phyloP scores from a whole-genome alignment of 2,888 invertebrate species.

The Apotomis turbidana region DNA sequence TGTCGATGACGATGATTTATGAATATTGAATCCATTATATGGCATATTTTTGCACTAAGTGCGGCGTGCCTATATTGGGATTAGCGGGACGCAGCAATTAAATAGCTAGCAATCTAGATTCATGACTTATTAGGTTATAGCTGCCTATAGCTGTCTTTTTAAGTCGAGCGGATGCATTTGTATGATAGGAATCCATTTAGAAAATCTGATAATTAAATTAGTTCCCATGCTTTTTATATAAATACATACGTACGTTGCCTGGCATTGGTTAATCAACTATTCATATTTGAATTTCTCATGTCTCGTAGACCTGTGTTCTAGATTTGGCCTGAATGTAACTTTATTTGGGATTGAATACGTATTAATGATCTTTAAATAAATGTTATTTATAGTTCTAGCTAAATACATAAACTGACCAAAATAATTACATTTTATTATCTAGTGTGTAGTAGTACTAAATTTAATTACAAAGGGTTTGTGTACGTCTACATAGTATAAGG shows the following conservation, averaged over 20 bases:
- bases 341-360: background rate
- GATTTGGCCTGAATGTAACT: background rate
- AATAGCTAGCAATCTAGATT: conserved; percentile 37
- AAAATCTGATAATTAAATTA: conserved; percentile 41
- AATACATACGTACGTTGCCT: conserved; percentile 1
- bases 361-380: no score
- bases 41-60: conserved; percentile 38
- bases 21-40: conserved; percentile 41
- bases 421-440: no score
- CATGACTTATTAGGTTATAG: conserved; percentile 36
- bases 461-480: no score
- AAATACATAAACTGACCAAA: no score
- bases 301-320: no score
- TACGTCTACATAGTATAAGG: no score
- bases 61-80: conserved; percentile 37
- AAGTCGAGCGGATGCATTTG: conserved; percentile 38
- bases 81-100: conserved; percentile 39
- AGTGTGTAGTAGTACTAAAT: no score
- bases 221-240: conserved; percentile 30
- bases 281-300: conserved; percentile 6
- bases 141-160: conserved; percentile 32
- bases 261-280: conserved; percentile 3
- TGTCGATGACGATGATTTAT: conserved; percentile 39
- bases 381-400: no score
- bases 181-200: conserved; percentile 40